A percentile compares a stretch with the other conserved stretches of the same genome.
These are phyloP conservation scores for Druon quercuslanigerum DNA, from an alignment of 1,140 invertebrate genomes.

Conservation along the genomic window DNA sequence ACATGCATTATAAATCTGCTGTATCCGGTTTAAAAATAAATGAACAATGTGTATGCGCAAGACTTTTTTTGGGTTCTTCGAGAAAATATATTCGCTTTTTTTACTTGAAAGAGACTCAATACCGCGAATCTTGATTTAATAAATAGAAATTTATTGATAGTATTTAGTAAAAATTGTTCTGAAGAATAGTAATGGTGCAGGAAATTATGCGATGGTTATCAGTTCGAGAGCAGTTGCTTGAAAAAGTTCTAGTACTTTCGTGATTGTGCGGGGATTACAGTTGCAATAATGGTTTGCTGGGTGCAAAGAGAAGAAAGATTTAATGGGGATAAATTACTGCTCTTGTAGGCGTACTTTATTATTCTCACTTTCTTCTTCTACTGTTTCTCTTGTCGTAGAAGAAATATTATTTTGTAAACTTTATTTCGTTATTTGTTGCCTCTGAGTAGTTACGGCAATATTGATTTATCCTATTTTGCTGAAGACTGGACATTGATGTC, in stretches of 20 bases:
- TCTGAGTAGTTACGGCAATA: not conserved
- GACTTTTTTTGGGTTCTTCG: too few relatives aligned
- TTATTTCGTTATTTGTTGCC: too few relatives aligned
- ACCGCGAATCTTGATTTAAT: too few relatives aligned
- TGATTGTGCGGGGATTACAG: not conserved
- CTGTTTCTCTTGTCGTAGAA: not conserved
- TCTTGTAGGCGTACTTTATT: not conserved
- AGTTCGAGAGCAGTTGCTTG: not conserved
- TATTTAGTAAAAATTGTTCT: too few relatives aligned
- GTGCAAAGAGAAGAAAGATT: not conserved
- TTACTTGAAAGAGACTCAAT: too few relatives aligned
- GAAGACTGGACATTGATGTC: not conserved
- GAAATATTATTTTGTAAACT: not conserved
- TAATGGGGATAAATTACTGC: constrained; percentile 3
- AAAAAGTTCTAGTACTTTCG: not conserved
- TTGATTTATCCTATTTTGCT: not conserved
- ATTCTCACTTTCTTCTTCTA: not conserved
- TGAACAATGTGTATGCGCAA: too few relatives aligned
- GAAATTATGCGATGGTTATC: not conserved
- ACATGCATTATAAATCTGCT: too few relatives aligned
- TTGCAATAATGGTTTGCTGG: not conserved
- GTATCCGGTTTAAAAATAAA: too few relatives aligned
- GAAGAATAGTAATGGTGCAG: too few relatives aligned
- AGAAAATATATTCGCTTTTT: too few relatives aligned
- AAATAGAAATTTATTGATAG: too few relatives aligned